phyloP scores from a whole-genome alignment of 2,797 vertebrate species.

The Urocyon cinereoargenteus region DNA sequence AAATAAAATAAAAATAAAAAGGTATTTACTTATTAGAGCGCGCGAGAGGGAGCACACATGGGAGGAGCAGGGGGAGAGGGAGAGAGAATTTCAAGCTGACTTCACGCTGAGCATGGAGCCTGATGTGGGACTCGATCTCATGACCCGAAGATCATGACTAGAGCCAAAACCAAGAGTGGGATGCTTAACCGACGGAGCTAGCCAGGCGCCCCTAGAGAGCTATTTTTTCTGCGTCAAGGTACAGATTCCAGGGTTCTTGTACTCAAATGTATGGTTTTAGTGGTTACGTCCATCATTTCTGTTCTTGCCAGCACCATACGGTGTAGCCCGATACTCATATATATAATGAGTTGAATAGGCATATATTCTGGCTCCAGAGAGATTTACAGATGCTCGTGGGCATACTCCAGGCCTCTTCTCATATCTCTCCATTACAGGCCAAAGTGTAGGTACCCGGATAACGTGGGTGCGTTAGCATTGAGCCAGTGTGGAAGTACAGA shows the following conservation, averaged over 20 bases:
- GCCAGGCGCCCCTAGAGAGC: neutral
- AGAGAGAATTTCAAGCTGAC: neutral
- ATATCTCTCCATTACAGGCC: neutral
- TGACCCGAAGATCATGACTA: neutral
- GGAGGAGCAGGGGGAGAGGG: neutral
- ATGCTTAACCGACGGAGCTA: neutral
- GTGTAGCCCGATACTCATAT: neutral
- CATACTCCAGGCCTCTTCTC: fast-evolving
- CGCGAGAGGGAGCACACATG: neutral
- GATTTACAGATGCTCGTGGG: neutral
- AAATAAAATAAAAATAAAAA: neutral
- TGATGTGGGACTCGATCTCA: neutral
- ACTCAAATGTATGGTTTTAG: fast-evolving
- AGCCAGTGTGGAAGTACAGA: neutral
- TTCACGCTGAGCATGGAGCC: neutral
- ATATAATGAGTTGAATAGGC: neutral
- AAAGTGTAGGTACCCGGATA: fast-evolving
- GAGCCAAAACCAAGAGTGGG: neutral
- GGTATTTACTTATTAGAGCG: neutral
- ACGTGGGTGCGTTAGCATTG: fast-evolving
- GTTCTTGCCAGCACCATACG: fast-evolving
- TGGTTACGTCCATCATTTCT: fast-evolving
- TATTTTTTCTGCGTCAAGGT: neutral
- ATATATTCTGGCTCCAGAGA: neutral
- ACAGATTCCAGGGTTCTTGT: neutral